phyloP scores from a whole-genome alignment of 2,797 vertebrate species.

The Mormyrops boulengeri region DNA sequence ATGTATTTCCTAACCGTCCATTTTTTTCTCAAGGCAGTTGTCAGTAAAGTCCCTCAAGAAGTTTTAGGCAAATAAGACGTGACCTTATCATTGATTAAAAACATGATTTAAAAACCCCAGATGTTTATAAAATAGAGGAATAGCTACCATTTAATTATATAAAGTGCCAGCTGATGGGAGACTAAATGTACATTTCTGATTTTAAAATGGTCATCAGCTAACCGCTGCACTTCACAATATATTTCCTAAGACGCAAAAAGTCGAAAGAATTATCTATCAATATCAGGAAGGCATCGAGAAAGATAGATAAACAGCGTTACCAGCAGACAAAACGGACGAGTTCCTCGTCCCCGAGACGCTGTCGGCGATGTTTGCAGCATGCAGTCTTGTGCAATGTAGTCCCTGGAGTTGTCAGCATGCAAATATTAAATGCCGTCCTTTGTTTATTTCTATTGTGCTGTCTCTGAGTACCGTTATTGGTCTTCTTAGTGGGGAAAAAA shows the following conservation, averaged over 20 bases:
- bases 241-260: not conserved
- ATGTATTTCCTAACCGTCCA: not conserved
- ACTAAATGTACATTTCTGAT: not conserved
- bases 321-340: not conserved
- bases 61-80: not conserved
- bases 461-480: not conserved
- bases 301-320: not conserved
- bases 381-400: not conserved
- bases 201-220: not conserved
- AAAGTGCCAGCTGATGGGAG: not conserved
- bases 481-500: slow-evolving; percentile 18
- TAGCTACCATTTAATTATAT: not conserved
- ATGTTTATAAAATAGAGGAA: not conserved
- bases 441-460: not conserved
- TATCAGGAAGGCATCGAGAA: not conserved
- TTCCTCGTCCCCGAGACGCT: not conserved
- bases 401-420: not conserved
- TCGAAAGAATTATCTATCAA: not conserved
- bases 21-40: not conserved
- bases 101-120: not conserved
- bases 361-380: not conserved
- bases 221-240: not conserved
- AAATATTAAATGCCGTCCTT: not conserved
- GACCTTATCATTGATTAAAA: not conserved
- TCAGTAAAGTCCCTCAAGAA: not conserved